Evolutionary conservation across 2,113 vertebrate genomes (phyloP).

Genomic region (Corynorhinus townsendii): DNA sequence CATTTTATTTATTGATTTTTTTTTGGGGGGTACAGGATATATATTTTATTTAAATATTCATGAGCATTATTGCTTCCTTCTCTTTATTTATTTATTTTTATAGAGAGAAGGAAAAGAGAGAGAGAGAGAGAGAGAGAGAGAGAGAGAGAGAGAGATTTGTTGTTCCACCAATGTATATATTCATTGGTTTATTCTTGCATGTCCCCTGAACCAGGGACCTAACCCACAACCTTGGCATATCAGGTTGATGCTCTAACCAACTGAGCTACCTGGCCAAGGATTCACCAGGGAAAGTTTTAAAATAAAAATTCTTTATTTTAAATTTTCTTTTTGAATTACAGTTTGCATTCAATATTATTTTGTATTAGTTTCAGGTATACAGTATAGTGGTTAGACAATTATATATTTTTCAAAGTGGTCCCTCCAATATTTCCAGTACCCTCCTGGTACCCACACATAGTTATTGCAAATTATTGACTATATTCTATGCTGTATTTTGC

Average conservation of each 20-base stretch:
- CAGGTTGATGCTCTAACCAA: neutral
- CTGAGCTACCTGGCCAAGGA: neutral
- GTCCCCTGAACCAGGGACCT: neutral
- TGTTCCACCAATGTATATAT: neutral
- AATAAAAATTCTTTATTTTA: neutral
- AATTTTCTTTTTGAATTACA: neutral
- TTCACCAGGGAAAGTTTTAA: neutral
- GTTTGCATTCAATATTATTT: neutral
- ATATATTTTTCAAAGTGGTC: neutral
- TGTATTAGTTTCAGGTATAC: neutral
- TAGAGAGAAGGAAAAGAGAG: neutral
- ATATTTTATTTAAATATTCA: slow-evolving; percentile 10
- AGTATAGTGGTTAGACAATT: neutral
- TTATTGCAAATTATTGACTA: neutral
- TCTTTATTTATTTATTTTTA: neutral
- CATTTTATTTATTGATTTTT: neutral
- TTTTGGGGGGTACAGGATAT: neutral
- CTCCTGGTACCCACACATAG: neutral
- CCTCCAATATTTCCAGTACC: neutral
- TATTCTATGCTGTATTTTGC: neutral
- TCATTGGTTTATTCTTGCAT: neutral
- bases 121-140: too few relatives aligned
- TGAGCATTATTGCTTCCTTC: neutral
- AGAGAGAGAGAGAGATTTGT: neutral
- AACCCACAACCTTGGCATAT: neutral